Percentiles rank a stretch among this genome's conserved stretches.
These are phyloP conservation scores for Myripristis murdjan DNA, from an alignment of 2,797 vertebrate species.

Conservation along the genomic window DNA sequence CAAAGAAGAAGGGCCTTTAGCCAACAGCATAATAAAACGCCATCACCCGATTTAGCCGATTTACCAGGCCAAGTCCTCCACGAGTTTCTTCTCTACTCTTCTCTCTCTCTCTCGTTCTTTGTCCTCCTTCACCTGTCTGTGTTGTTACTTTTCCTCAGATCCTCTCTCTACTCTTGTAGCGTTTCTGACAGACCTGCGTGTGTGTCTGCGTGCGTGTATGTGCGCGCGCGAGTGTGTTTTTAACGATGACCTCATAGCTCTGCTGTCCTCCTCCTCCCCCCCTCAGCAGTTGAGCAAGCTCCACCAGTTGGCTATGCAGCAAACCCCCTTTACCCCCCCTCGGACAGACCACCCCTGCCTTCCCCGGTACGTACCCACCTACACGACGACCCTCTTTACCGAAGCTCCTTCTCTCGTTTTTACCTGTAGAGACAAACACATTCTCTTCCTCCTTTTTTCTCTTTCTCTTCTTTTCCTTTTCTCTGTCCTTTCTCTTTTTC, in stretches of 20 bases:
- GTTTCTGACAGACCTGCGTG: slow-evolving; percentile 73
- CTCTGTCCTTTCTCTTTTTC: slow-evolving; percentile 63
- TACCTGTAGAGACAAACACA: slow-evolving; percentile 89
- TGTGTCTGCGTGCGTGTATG: slow-evolving; percentile 27
- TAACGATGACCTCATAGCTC: slow-evolving; percentile 98
- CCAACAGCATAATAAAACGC: neutral
- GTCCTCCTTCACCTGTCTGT: slow-evolving; percentile 84
- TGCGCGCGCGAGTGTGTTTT: slow-evolving; percentile 86
- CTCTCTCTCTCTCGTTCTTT: slow-evolving; percentile 50
- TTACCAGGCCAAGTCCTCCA: slow-evolving; percentile 86
- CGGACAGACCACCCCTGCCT: slow-evolving; percentile 99
- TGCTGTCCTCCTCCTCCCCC: slow-evolving; percentile 97
- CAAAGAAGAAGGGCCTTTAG: no score
- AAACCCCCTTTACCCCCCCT: slow-evolving; percentile 99
- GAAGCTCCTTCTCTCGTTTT: slow-evolving; percentile 88
- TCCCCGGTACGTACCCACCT: slow-evolving; percentile 98
- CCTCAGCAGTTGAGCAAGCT: slow-evolving; percentile 99
- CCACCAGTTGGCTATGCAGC: slow-evolving; percentile 99
- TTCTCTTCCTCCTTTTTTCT: slow-evolving; percentile 84
- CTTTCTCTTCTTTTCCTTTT: slow-evolving; percentile 72
- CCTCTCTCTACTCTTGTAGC: slow-evolving; percentile 84
- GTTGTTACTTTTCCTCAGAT: slow-evolving; percentile 87
- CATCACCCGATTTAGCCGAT: neutral
- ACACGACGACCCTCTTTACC: slow-evolving; percentile 92
- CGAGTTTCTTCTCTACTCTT: slow-evolving; percentile 64